A percentile compares a stretch with the other conserved stretches of the same genome.
Conservation (phyloP, 1,140 invertebrate species). For the Camponotus floridanus region DNA sequence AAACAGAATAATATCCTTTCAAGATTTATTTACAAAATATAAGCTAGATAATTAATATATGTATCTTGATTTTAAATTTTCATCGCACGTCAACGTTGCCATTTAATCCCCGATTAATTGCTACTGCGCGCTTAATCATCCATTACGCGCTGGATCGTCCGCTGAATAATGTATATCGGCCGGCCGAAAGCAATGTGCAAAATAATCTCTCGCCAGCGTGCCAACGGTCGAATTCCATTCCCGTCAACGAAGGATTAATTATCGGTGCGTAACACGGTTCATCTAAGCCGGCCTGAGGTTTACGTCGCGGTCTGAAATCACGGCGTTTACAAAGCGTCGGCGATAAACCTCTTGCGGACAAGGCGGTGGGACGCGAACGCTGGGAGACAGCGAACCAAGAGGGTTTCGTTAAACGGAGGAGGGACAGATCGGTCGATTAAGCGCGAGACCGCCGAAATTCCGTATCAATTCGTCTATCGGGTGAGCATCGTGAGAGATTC, state of each 20-base stretch:
- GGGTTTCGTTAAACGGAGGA: slow-evolving; percentile 55
- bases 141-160: slow-evolving; percentile 31
- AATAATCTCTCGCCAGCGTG: slow-evolving; percentile 35
- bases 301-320: slow-evolving; percentile 57
- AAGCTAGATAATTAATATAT: slow-evolving; percentile 15
- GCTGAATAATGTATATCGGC: slow-evolving; percentile 29
- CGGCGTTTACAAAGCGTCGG: slow-evolving; percentile 68
- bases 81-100: background rate
- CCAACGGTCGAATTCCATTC: slow-evolving; percentile 53
- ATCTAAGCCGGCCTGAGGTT: slow-evolving; percentile 66
- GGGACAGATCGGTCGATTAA: slow-evolving; percentile 74
- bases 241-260: slow-evolving; percentile 70
- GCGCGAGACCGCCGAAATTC: slow-evolving; percentile 79
- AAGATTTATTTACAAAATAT: background rate
- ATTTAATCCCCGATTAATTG: slow-evolving; percentile 59
- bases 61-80: slow-evolving; percentile 37
- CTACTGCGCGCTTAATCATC: slow-evolving; percentile 20
- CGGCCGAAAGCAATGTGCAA: slow-evolving; percentile 46
- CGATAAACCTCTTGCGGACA: slow-evolving; percentile 75
- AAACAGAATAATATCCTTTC: background rate
- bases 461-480: slow-evolving; percentile 81
- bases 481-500: slow-evolving; percentile 55
- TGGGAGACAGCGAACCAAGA: slow-evolving; percentile 39
- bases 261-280: slow-evolving; percentile 59
- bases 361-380: slow-evolving; percentile 52